These are phyloP conservation scores for Mus spretus DNA, from an alignment of 2,797 vertebrate genomes.

Conservation along the genomic window DNA sequence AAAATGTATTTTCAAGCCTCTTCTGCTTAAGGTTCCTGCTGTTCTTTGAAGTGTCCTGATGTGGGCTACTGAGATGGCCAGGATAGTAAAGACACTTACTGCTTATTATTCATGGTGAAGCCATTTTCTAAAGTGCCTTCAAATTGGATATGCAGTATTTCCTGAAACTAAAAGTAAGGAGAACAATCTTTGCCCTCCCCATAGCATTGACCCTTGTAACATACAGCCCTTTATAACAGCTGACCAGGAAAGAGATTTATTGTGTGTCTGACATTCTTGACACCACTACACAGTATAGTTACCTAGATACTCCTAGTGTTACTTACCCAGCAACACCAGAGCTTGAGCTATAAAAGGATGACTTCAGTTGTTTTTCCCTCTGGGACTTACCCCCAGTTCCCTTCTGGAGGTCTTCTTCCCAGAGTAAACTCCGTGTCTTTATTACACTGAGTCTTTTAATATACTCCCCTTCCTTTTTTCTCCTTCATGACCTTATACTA, in stretches of 20 bases:
- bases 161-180: neutral
- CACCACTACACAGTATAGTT: neutral
- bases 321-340: neutral
- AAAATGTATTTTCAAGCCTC: slow-evolving; percentile 10
- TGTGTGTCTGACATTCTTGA: neutral
- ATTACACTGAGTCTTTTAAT: neutral
- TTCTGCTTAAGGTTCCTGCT: neutral
- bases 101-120: neutral
- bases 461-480: fast-evolving
- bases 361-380: neutral
- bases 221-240: neutral
- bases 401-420: neutral
- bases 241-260: neutral
- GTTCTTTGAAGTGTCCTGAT: neutral
- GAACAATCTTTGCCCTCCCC: neutral
- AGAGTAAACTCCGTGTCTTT: neutral
- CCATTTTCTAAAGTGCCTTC: neutral
- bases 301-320: neutral
- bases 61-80: neutral
- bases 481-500: neutral
- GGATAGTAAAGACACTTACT: neutral
- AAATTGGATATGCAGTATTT: neutral
- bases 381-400: neutral
- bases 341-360: neutral
- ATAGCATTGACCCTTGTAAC: neutral